A percentile compares a stretch with the other conserved stretches of the same genome.
Conservation (phyloP, 2,797 vertebrate genomes). For the Novumbra hubbsi region DNA sequence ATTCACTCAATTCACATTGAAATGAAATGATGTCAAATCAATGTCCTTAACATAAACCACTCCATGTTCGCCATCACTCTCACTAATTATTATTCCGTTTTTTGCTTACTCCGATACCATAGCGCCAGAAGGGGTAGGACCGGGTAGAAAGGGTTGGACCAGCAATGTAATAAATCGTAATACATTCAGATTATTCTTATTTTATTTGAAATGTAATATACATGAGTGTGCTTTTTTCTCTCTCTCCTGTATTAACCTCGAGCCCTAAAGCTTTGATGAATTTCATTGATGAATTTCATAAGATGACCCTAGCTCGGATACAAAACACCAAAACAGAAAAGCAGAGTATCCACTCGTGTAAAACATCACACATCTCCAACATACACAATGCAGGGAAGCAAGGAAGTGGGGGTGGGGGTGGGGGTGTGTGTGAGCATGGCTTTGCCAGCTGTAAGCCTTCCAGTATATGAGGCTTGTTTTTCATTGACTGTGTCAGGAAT, state of each 20-base stretch:
- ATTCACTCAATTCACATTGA: constrained; percentile 1
- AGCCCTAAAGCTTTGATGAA: neutral
- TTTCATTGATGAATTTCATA: neutral
- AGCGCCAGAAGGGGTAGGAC: neutral
- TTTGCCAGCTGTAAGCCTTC: constrained; percentile 70
- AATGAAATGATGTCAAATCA: neutral
- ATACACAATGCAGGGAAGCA: constrained; percentile 28
- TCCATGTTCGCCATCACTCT: neutral
- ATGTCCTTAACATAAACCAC: neutral
- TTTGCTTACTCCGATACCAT: neutral
- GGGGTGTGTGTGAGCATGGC: constrained; percentile 45
- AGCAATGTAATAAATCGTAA: neutral
- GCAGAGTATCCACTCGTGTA: too few relatives aligned
- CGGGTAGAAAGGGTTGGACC: constrained; percentile 1
- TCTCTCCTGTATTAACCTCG: neutral
- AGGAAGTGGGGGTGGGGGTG: constrained; percentile 32
- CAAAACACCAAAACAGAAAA: too few relatives aligned
- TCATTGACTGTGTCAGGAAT: constrained; percentile 84
- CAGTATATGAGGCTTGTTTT: constrained; percentile 79
- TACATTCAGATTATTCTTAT: neutral
- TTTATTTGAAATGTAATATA: neutral
- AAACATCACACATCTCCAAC: constrained; percentile 37
- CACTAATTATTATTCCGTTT: neutral
- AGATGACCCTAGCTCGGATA: constrained; percentile 7
- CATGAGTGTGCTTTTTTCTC: neutral